Conservation (phyloP, 37 sponge, comb jelly and placozoan genomes). For the Bolinopsis microptera region DNA sequence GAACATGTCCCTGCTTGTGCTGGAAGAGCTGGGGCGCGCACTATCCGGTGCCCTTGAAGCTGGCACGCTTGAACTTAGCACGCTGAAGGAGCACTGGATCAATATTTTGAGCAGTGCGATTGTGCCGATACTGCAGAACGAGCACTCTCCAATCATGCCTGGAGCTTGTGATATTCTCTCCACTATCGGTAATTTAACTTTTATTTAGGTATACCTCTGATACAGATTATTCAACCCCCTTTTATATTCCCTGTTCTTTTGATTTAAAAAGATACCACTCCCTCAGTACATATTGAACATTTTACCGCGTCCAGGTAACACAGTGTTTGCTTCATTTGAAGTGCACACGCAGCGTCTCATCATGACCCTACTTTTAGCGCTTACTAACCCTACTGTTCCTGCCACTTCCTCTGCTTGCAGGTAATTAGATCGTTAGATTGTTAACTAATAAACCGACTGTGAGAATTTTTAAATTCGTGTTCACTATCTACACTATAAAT, state of each 20-base stretch:
- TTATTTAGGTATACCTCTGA: not conserved
- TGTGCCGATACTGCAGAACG: constrained; percentile 60
- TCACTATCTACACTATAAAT: no score
- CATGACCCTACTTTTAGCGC: constrained; percentile 44
- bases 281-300: no score
- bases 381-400: constrained; percentile 53
- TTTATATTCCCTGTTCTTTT: no score
- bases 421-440: no score
- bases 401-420: constrained; percentile 56
- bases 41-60: not conserved
- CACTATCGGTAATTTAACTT: constrained; percentile 50
- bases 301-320: no score
- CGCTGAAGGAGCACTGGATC: constrained; percentile 50
- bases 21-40: constrained; percentile 63
- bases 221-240: no score
- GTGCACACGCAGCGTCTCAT: constrained; percentile 62
- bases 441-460: no score
- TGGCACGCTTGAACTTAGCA: not conserved
- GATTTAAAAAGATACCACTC: no score
- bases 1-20: constrained; percentile 49
- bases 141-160: constrained; percentile 47
- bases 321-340: constrained; percentile 53
- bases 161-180: constrained; percentile 64
- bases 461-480: no score
- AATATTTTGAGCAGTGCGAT: not conserved